Conservation (phyloP, 2,888 invertebrate genomes). For the Scaptomyza flava region DNA sequence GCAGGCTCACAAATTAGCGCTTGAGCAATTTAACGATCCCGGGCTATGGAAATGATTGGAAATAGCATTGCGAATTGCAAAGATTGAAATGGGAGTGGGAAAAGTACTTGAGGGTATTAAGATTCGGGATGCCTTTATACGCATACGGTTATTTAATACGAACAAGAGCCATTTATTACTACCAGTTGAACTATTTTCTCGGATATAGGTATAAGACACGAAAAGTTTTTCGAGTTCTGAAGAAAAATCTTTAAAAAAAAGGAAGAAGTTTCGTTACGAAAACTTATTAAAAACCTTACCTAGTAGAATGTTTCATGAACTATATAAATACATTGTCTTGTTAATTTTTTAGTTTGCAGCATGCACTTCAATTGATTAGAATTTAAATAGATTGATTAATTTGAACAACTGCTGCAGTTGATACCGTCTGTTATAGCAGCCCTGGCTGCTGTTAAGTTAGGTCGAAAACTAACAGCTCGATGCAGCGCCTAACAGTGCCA, state of each 20-base stretch:
- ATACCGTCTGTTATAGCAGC: constrained; percentile 10
- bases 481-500: constrained; percentile 30
- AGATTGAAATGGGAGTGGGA: constrained; percentile 14
- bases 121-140: constrained; percentile 15
- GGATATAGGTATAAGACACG: constrained; percentile 8
- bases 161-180: constrained; percentile 29
- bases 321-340: no score
- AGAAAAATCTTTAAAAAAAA: background rate
- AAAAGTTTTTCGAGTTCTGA: constrained; percentile 10
- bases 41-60: constrained; percentile 39
- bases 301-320: background rate
- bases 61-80: constrained; percentile 23
- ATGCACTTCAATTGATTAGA: background rate
- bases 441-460: constrained; percentile 60
- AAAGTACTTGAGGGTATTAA: constrained; percentile 4
- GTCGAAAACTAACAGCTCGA: constrained; percentile 52
- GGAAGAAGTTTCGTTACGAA: no score
- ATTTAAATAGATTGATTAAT: no score
- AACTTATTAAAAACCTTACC: no score
- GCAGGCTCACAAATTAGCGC: constrained; percentile 57
- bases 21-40: constrained; percentile 49
- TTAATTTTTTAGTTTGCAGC: background rate
- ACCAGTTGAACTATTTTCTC: constrained; percentile 12
- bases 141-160: constrained; percentile 24
- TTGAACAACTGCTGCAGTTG: background rate